Evolutionary conservation across 2,888 invertebrate species (phyloP), one percentile per base, ranked within the genome.

Genomic region (Allacma fusca): DNA sequence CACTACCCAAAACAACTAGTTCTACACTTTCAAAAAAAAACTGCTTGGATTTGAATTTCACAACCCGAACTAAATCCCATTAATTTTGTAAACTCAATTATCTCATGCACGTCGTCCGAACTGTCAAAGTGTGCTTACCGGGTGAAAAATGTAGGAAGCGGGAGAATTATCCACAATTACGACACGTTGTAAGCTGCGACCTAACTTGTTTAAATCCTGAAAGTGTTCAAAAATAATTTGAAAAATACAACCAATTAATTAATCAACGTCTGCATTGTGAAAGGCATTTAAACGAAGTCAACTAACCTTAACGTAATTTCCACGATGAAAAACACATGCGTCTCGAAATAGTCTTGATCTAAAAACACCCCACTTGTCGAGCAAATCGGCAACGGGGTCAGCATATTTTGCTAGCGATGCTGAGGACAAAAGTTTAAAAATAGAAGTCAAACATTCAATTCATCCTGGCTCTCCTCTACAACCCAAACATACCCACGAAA

Each of bases 131-230:
- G n/a, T n/a, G n/a, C 80, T 79, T 79, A 83, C 97, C 86, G 98
- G 98, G 91, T 99, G 99, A 93, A 99, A 99, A 90, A 98, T 97
- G 89, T 99, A 99, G 84, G 97, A 97, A 86, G 98, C 98, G 85
- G 99, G 99, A 86, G 98, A 99, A 90, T 99, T 99, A 91, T 99
- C 99, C 84, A 99, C 95, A 86, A 99, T 99, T 86, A 99, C 93
- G 86, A 98, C 96, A 88, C 96, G 94, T 85, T 95, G 93, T 87
- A 99, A 90, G 88, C 98, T 97, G 83, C 99, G 91, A 80, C 99
- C 99, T 84, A 99, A 90, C 87, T 96, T 95, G 90, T 97, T 97
- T 86, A 99, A 91, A 91, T 99, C 99, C 91, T 82, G n/a, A n/a
- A n/a, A n/a, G n/a, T n/a, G n/a, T n/a, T n/a, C n/a, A n/a, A n/a